Conservation (phyloP, 2,113 vertebrate species). For the Nannospalax galili region DNA sequence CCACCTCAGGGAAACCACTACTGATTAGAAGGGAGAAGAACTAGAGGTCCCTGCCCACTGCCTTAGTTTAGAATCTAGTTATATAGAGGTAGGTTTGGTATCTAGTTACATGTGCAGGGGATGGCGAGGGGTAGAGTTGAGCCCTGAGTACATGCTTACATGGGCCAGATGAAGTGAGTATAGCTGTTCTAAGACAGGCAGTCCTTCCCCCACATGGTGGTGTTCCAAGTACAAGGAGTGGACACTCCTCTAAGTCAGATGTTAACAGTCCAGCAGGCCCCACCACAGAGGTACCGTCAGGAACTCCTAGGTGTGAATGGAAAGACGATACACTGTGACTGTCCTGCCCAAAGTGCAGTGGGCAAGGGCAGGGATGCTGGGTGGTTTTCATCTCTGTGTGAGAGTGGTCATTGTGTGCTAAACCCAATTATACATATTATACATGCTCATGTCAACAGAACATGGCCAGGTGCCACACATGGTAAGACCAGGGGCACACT, state of each 20-base stretch:
- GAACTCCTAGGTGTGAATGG: no score
- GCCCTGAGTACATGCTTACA: no score
- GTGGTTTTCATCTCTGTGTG: not conserved
- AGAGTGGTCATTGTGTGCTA: not conserved
- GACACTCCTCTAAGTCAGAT: not conserved
- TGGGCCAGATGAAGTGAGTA: not conserved
- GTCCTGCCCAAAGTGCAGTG: not conserved
- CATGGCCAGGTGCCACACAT: not conserved
- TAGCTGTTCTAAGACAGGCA: not conserved
- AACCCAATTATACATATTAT: not conserved
- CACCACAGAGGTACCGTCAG: not conserved
- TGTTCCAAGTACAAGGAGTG: not conserved
- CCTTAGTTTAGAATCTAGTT: no score
- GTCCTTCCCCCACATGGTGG: not conserved
- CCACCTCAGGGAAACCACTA: not conserved
- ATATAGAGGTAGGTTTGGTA: no score
- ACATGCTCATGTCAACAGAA: not conserved
- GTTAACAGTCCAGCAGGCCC: not conserved
- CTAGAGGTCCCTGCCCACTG: not conserved
- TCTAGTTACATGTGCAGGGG: not conserved
- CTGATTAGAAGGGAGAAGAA: not conserved
- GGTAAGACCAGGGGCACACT: not conserved
- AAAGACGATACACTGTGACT: not conserved
- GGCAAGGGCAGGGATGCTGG: not conserved
- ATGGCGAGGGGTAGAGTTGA: not conserved